phyloP scores from a whole-genome alignment of 1,140 invertebrate genomes.

The Ceratitis capitata region DNA sequence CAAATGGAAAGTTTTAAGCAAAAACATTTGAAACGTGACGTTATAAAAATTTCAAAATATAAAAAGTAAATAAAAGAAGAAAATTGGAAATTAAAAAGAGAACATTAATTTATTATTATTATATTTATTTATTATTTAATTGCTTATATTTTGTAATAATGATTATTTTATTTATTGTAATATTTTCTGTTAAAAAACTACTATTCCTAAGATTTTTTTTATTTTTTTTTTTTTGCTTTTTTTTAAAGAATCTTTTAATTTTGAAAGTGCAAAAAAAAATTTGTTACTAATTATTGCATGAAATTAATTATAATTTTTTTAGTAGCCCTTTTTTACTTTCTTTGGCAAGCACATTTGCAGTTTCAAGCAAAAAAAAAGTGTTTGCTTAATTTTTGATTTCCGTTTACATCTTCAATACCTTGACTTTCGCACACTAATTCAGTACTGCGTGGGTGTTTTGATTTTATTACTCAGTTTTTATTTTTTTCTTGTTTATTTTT shows the following conservation, averaged over 20 bases:
- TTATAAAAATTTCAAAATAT: background rate
- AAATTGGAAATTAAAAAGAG: background rate
- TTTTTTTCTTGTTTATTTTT: too few relatives aligned
- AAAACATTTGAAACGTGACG: background rate
- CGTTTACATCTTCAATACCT: background rate
- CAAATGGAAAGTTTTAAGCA: background rate
- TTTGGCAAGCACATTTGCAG: too few relatives aligned
- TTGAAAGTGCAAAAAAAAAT: too few relatives aligned
- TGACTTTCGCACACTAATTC: background rate
- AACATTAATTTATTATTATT: background rate
- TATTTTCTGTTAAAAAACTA: background rate
- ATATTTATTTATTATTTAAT: background rate
- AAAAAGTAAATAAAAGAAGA: background rate
- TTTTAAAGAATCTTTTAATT: too few relatives aligned
- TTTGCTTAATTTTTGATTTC: background rate
- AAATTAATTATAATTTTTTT: background rate
- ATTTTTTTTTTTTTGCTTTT: background rate
- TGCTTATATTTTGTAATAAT: too few relatives aligned
- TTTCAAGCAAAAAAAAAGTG: too few relatives aligned
- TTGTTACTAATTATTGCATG: too few relatives aligned
- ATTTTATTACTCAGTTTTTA: background rate
- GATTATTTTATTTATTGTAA: too few relatives aligned
- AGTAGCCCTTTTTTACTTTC: background rate
- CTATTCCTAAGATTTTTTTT: background rate
- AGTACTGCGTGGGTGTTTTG: background rate